Evolutionary conservation across 2,113 vertebrate genomes (phyloP).

Genomic region (Corydoras sp.): DNA sequence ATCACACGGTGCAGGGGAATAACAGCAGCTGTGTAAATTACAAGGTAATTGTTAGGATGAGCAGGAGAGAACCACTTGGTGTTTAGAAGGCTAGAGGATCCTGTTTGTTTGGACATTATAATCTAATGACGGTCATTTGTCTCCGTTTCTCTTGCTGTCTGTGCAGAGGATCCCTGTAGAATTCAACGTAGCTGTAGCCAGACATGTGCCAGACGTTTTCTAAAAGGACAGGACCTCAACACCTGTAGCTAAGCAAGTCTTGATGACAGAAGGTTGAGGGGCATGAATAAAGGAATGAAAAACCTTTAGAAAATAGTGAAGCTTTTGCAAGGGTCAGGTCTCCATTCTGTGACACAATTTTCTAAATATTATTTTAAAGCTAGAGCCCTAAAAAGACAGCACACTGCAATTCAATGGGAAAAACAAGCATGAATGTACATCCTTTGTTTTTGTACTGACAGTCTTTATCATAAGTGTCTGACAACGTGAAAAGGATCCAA

Average conservation of each 20-base stretch:
- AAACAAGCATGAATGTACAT: too few relatives aligned
- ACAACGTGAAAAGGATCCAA: too few relatives aligned
- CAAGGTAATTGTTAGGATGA: slow-evolving; percentile 24
- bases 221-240: slow-evolving; percentile 15
- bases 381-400: too few relatives aligned
- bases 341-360: too few relatives aligned
- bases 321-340: too few relatives aligned
- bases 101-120: slow-evolving; percentile 39
- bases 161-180: slow-evolving; percentile 6
- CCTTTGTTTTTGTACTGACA: too few relatives aligned
- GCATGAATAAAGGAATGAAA: neutral
- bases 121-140: slow-evolving; percentile 35
- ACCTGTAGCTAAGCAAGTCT: slow-evolving; percentile 9
- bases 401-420: too few relatives aligned
- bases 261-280: neutral
- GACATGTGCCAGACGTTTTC: slow-evolving; percentile 19
- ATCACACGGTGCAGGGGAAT: slow-evolving; percentile 15
- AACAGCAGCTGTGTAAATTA: slow-evolving; percentile 29
- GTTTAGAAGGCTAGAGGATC: slow-evolving; percentile 28
- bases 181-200: slow-evolving; percentile 11
- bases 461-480: too few relatives aligned
- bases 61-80: slow-evolving; percentile 16
- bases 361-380: too few relatives aligned
- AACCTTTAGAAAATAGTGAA: too few relatives aligned
- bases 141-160: slow-evolving; percentile 26